Conservation (phyloP, 1,140 invertebrate genomes). For the Drosophila neocordata region DNA sequence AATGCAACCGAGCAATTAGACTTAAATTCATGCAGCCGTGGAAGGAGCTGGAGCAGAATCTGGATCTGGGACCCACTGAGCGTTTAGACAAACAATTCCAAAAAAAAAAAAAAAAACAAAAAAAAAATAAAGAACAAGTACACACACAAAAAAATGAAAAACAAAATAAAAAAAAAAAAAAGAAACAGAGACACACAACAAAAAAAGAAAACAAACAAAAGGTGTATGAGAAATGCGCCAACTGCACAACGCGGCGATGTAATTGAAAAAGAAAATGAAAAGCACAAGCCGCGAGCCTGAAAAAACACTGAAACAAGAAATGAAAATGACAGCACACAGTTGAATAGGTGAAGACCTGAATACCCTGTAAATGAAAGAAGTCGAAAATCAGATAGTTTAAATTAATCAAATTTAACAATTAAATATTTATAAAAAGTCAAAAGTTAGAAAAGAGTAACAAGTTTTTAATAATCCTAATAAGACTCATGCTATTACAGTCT, state of each 20-base stretch:
- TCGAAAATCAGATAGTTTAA: too few species aligned
- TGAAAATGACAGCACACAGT: conserved; percentile 24
- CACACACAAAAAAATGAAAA: conserved; percentile 28
- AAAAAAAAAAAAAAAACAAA: conserved; percentile 37
- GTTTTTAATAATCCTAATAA: too few species aligned
- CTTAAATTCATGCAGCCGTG: conserved; percentile 69
- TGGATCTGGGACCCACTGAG: conserved; percentile 16
- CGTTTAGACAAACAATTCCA: conserved; percentile 62
- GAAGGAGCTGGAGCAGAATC: conserved; percentile 34
- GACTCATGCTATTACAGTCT: too few species aligned
- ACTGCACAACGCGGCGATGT: conserved; percentile 62
- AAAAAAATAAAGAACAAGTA: conserved; percentile 23
- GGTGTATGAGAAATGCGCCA: conserved; percentile 69
- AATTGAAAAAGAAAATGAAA: conserved; percentile 80
- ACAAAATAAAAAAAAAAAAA: conserved; percentile 29
- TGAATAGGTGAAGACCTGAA: conserved; percentile 24
- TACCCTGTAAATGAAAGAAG: not conserved
- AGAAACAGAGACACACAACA: conserved; percentile 1
- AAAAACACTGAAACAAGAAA: conserved; percentile 46
- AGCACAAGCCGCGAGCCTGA: conserved; percentile 61
- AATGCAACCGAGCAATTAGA: conserved; percentile 68
- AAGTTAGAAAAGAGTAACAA: too few species aligned
- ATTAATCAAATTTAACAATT: too few species aligned
- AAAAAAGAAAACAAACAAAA: conserved; percentile 38
- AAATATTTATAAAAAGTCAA: too few species aligned